Percentiles rank a stretch among this genome's conserved stretches.
Conservation (phyloP, 2,113 vertebrate genomes). For the Vicugna pacos region DNA sequence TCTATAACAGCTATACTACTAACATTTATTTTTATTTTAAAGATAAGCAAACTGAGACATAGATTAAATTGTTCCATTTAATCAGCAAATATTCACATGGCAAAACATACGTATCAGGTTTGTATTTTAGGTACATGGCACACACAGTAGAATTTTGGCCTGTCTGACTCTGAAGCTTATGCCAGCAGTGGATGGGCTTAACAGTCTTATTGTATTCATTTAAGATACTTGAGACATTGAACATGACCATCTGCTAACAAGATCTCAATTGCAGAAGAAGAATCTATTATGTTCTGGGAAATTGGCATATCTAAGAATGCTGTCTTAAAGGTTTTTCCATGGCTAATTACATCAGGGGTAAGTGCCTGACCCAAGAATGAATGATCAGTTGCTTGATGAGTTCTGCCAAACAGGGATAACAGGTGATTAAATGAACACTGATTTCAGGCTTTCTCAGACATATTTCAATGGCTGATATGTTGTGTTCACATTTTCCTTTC, state of each 20-base stretch:
- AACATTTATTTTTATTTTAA: background rate
- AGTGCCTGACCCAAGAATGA: background rate
- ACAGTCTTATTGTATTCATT: background rate
- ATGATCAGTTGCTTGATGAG: background rate
- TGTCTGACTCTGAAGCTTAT: background rate
- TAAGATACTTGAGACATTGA: background rate
- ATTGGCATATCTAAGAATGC: background rate
- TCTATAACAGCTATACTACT: background rate
- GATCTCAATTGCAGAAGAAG: background rate
- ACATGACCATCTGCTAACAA: background rate
- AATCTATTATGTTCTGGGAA: background rate
- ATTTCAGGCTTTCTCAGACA: background rate
- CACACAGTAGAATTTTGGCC: background rate
- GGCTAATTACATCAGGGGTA: background rate
- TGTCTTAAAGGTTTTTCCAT: background rate
- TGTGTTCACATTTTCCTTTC: background rate
- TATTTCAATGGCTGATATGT: background rate
- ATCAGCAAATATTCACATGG: background rate
- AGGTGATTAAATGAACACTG: background rate
- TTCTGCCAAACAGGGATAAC: background rate
- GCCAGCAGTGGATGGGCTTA: background rate
- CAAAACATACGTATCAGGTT: background rate
- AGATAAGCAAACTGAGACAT: background rate
- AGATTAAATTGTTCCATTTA: background rate
- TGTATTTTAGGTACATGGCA: background rate